Conservation (phyloP, 1,140 invertebrate species). For the Lutraria rhynchaena region DNA sequence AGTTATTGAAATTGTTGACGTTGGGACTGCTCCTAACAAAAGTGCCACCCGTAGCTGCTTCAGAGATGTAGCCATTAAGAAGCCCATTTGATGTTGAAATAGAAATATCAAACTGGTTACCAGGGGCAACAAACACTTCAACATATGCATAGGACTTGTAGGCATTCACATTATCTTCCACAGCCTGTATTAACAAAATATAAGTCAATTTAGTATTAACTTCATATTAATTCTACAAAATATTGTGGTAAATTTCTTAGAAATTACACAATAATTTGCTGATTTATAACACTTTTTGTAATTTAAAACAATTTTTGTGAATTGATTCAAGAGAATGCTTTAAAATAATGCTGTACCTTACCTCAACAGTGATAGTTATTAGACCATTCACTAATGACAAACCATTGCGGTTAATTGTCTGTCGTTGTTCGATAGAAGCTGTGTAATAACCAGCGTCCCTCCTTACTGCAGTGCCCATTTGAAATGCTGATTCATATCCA, state of each 20-base stretch:
- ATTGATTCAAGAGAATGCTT: too few relatives aligned
- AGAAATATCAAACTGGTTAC: conserved; percentile 49
- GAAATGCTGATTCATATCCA: conserved; percentile 40
- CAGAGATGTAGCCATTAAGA: conserved; percentile 61
- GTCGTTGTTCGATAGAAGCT: conserved; percentile 25
- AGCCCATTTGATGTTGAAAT: conserved; percentile 16
- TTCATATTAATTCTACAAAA: not conserved
- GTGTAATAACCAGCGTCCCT: conserved; percentile 38
- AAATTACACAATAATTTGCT: too few relatives aligned
- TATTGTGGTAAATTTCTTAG: too few relatives aligned
- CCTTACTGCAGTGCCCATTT: not conserved
- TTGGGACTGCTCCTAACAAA: conserved; percentile 56
- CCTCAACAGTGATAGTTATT: conserved; percentile 21
- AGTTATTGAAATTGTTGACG: too few relatives aligned
- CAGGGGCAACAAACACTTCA: conserved; percentile 28
- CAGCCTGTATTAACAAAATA: too few relatives aligned
- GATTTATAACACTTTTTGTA: too few relatives aligned
- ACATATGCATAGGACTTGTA: conserved; percentile 56
- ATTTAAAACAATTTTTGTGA: too few relatives aligned
- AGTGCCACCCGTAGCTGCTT: conserved; percentile 60
- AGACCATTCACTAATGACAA: conserved; percentile 11
- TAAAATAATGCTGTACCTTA: too few relatives aligned
- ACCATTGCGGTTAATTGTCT: conserved; percentile 46
- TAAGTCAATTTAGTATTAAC: too few relatives aligned
- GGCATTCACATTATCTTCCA: conserved; percentile 22